Percentiles rank a stretch among this genome's conserved stretches.
These are phyloP conservation scores for Virgularia gustaviana DNA, from an alignment of 92 coral and sea anemone genomes.

Conservation along the genomic window DNA sequence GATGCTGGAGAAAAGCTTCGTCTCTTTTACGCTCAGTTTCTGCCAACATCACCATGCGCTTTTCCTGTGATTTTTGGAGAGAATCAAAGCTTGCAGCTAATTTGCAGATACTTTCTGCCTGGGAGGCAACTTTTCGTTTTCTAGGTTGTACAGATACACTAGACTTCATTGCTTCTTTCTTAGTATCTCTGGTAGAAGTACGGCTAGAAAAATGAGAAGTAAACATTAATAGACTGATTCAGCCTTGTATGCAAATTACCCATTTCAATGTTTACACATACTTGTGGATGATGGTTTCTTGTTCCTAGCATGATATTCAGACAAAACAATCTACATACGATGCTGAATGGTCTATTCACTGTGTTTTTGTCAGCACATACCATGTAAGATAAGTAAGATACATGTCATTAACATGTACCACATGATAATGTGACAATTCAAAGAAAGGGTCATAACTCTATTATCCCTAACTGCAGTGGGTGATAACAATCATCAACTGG, in stretches of 20 bases:
- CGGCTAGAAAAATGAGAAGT: not conserved
- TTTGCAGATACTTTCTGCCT: constrained; percentile 47
- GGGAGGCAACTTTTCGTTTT: constrained; percentile 47
- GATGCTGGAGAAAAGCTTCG: constrained; percentile 46
- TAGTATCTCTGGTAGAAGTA: not conserved
- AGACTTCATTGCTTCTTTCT: constrained; percentile 21
- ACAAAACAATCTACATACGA: too few relatives aligned
- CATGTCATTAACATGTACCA: too few relatives aligned
- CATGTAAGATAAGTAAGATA: too few relatives aligned
- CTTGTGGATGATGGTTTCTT: not conserved
- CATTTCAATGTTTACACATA: too few relatives aligned
- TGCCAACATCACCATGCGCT: constrained; percentile 45
- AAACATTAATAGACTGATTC: not conserved
- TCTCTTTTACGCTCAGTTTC: constrained; percentile 53
- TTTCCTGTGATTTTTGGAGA: constrained; percentile 54
- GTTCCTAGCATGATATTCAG: too few relatives aligned
- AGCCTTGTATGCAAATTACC: too few relatives aligned
- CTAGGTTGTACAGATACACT: constrained; percentile 47
- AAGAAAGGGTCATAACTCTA: too few relatives aligned
- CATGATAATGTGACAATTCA: too few relatives aligned
- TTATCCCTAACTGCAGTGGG: too few relatives aligned
- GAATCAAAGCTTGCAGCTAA: constrained; percentile 46
- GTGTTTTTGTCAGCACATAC: too few relatives aligned
- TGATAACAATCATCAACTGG: too few relatives aligned
- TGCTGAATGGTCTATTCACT: too few relatives aligned